These are phyloP conservation scores for Brachionus manjavacas DNA, from an alignment of 1,140 invertebrate genomes.

Conservation along the genomic window DNA sequence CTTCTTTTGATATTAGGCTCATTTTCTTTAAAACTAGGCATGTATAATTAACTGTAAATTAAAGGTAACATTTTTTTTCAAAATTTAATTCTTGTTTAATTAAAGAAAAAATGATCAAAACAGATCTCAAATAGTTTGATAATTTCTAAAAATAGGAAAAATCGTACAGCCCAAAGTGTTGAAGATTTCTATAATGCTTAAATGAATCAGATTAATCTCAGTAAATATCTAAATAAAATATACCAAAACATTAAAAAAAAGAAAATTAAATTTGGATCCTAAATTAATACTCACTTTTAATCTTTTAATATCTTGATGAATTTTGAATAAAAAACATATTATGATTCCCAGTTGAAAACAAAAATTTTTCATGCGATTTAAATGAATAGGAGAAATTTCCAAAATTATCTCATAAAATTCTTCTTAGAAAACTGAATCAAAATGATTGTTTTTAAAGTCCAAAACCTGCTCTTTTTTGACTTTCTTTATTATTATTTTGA, in stretches of 20 bases:
- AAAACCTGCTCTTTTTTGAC: neutral
- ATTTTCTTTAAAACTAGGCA: neutral
- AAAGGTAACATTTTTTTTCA: neutral
- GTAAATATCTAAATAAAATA: neutral
- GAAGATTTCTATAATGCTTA: neutral
- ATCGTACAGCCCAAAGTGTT: neutral
- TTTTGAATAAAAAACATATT: neutral
- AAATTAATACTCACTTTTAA: neutral
- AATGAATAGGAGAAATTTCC: too few relatives aligned
- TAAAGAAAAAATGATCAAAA: neutral
- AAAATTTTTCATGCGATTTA: too few relatives aligned
- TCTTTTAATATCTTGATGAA: neutral
- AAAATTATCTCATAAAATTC: too few relatives aligned
- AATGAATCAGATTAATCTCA: neutral
- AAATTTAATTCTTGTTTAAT: neutral
- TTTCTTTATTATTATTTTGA: neutral
- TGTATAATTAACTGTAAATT: slow-evolving; percentile 7
- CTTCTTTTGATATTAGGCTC: neutral
- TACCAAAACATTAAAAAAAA: neutral
- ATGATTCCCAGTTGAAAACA: neutral
- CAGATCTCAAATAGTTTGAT: neutral
- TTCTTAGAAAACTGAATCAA: neutral
- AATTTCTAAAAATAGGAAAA: neutral
- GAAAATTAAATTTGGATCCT: neutral
- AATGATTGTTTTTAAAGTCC: neutral